Evolutionary conservation across 2,113 vertebrate genomes (phyloP).

Genomic region (Perca schrenkii): DNA sequence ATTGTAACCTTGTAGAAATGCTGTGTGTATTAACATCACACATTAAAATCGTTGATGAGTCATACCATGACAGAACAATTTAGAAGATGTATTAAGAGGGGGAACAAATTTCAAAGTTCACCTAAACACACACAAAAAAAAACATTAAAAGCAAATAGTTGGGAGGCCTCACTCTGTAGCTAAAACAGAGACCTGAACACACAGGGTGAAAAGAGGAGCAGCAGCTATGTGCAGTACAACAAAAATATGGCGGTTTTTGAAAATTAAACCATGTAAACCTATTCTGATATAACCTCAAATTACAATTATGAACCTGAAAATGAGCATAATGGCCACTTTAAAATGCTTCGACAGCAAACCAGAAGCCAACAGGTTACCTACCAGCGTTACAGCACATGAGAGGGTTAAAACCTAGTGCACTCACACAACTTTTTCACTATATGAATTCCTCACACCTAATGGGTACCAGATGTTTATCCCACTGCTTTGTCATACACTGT

Average conservation of each 20-base stretch:
- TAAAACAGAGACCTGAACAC: no score
- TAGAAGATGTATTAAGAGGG: not conserved
- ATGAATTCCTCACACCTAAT: constrained; percentile 49
- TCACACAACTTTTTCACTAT: constrained; percentile 26
- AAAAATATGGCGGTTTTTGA: no score
- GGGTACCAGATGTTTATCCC: constrained; percentile 60
- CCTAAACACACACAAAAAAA: no score
- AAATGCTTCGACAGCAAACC: not conserved
- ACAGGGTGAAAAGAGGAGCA: no score
- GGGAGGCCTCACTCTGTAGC: no score
- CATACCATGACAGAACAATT: not conserved
- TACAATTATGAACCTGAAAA: no score
- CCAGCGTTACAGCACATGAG: constrained; percentile 1
- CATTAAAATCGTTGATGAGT: not conserved
- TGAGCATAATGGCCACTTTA: not conserved
- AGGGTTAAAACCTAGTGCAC: constrained; percentile 29
- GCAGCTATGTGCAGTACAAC: no score
- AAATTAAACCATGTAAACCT: no score
- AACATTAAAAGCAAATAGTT: no score
- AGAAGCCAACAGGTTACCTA: not conserved
- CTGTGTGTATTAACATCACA: not conserved
- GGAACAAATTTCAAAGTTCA: no score
- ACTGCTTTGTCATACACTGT: not conserved
- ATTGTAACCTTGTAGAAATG: not conserved
- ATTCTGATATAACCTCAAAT: no score